Percentiles rank a stretch among this genome's conserved stretches.
Conservation (phyloP, 2,113 vertebrate genomes). For the Heloderma charlesbogerti region DNA sequence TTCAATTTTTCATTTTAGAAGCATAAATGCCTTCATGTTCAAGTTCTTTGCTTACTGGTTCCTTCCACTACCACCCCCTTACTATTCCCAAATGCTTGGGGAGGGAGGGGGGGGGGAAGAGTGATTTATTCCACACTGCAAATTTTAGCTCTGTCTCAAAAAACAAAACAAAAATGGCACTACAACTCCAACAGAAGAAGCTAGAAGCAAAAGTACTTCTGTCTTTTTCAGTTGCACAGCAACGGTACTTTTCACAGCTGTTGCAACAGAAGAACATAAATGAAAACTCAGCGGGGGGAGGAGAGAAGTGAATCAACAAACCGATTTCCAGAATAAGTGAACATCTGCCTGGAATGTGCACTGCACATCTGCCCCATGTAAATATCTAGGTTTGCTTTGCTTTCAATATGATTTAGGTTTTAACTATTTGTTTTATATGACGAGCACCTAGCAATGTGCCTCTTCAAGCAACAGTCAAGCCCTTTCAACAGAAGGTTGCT, state of each 20-base stretch:
- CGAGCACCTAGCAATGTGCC: background rate
- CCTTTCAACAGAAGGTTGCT: background rate
- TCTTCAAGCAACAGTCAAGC: background rate
- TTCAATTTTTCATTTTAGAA: background rate
- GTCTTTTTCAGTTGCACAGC: background rate
- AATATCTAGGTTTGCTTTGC: background rate
- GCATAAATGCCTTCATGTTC: background rate
- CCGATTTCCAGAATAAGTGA: background rate
- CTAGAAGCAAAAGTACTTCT: background rate
- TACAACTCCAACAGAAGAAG: background rate
- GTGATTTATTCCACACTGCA: background rate
- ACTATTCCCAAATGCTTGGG: background rate
- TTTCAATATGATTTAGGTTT: background rate
- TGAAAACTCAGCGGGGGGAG: background rate
- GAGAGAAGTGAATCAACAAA: background rate
- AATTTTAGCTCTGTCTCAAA: background rate
- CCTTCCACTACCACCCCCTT: background rate
- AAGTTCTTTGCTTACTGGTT: background rate
- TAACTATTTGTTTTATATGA: slow-evolving; percentile 1
- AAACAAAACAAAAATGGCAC: background rate
- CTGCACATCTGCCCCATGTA: background rate
- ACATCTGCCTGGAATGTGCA: background rate
- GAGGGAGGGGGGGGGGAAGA: background rate
- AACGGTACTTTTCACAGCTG: background rate
- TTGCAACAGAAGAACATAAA: slow-evolving; percentile 4